Base-by-base conservation (phyloP, 2,113 vertebrate species). In the Varanus salvator region DNA sequence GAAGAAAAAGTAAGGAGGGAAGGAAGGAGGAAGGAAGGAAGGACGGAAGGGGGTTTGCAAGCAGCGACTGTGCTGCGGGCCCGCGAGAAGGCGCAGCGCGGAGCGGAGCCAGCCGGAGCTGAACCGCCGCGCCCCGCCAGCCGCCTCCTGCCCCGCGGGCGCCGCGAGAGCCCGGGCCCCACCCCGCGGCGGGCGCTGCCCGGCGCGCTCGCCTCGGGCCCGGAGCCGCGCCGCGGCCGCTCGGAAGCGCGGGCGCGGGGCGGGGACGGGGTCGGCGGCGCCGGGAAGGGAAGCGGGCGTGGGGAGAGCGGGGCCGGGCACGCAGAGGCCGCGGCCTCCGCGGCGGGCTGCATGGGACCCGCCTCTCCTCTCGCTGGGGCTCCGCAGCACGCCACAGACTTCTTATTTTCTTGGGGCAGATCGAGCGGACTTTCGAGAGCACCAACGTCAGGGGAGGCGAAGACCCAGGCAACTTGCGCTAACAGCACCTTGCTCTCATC, bases 11-110 rank as follows among this genome's bases (percentile, higher is more conserved):
- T 1, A 78, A 5, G 8, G 5, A n/a, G 44, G 95, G 93, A 95
- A 92, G 92, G 95, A 91, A 91, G 29, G n/a, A 7, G 21, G 27
- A 2, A 52, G 38, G 25, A 9, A 25, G 14, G 38, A 12, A 6
- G 6, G 1, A 2, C 12, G 95, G 93, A 94, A 92, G 91, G 95
- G 92, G 91, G 96, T 1, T 44, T 3, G 38, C 38, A 44, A 44
- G 38, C 38, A 1, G 3, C 38, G 38, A 3, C 38, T 95, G 95
- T 92, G 93, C 94, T 50, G 15, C 14, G 38, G 38, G 38, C 38
- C 38, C 38, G 38, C 38, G 38, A 44, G 38, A 3, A 44, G 38
- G 38, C 38, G 38, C 38, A 44, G 38, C 38, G 2, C 38, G 38
- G 38, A 44, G 38, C 38, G n/a, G n/a, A n/a, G n/a, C n/a, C n/a